Base-by-base conservation (phyloP, 2,113 vertebrate genomes). In the Dissostichus mawsoni region DNA sequence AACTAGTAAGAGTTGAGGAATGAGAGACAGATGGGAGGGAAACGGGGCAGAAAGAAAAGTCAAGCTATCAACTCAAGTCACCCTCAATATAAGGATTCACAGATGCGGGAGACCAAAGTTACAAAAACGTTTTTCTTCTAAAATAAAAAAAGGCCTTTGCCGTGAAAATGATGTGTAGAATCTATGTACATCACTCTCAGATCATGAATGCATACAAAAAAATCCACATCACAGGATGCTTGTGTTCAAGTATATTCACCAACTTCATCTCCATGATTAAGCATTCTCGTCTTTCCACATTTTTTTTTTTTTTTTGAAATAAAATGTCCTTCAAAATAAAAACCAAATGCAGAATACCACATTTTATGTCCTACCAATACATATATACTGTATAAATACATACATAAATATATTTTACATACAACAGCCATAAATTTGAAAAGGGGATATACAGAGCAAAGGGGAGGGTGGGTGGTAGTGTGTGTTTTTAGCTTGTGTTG, bases 321-420 rank as follows among this genome's bases (percentile, higher is more conserved):
- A 94, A 94, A 94, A 93, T 86, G 87, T 94, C 93, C 94, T 94
- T 95, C 93, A 90, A 94, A 94, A 91, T 91, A 90, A 94, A 94
- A 93, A 92, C 88, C 85, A 90, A 94, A 94, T 93, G 91, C 93
- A 93, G 89, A 94, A 94, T 94, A 94, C 92, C 95, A 95, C 94
- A 93, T 95, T 92, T 94, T 90, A 94, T 94, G 92, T 94, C 89
- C 95, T 95, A 95, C 95, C 89, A 94, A 95, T 95, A 95, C 95
- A 95, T 95, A 95, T 95, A 95, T 95, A 95, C 94, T 95, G 94
- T 95, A 95, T 95, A 95, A 95, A 95, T 95, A 95, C 94, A 94
- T 95, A 95, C 94, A 95, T 95, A 95, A 95, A 95, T 95, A 95
- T 95, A 95, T 94, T 95, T 95, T 95, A 95, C 95, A 95, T 95